Evolutionary conservation across 2,888 invertebrate genomes (phyloP).

Genomic region (Ephialtes manifestator): DNA sequence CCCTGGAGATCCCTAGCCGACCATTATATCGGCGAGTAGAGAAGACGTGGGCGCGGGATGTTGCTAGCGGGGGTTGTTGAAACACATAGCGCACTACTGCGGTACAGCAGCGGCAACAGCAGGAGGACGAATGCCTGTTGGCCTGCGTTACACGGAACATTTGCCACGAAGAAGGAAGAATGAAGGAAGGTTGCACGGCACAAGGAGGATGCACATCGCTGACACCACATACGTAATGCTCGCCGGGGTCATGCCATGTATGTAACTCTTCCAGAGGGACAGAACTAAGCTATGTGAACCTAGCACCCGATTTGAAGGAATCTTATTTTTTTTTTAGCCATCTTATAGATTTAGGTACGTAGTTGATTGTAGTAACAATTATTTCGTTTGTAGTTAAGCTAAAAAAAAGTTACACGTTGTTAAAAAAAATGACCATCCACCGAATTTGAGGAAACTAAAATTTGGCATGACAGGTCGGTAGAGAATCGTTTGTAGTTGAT

Average conservation of each 20-base stretch:
- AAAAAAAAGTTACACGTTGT: too few relatives aligned
- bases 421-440: too few relatives aligned
- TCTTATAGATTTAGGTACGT: too few relatives aligned
- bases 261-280: neutral
- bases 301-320: too few relatives aligned
- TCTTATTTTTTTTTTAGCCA: too few relatives aligned
- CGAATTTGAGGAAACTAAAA: too few relatives aligned
- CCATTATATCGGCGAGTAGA: conserved; percentile 76
- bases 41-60: conserved; percentile 57
- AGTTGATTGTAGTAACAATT: too few relatives aligned
- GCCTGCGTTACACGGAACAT: conserved; percentile 75
- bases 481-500: too few relatives aligned
- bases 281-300: too few relatives aligned
- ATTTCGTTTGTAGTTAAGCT: too few relatives aligned
- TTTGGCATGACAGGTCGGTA: too few relatives aligned
- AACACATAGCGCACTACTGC: conserved; percentile 1
- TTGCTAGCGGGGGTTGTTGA: conserved; percentile 44
- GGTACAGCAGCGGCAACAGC: conserved; percentile 38
- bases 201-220: conserved; percentile 65
- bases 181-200: conserved; percentile 51
- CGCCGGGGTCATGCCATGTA: conserved; percentile 69
- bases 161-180: conserved; percentile 71
- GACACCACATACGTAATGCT: conserved; percentile 75
- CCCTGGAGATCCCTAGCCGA: conserved; percentile 76
- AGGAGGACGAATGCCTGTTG: conserved; percentile 74